Conservation (phyloP, 1,140 invertebrate genomes). For the Trichonephila clavipes region DNA sequence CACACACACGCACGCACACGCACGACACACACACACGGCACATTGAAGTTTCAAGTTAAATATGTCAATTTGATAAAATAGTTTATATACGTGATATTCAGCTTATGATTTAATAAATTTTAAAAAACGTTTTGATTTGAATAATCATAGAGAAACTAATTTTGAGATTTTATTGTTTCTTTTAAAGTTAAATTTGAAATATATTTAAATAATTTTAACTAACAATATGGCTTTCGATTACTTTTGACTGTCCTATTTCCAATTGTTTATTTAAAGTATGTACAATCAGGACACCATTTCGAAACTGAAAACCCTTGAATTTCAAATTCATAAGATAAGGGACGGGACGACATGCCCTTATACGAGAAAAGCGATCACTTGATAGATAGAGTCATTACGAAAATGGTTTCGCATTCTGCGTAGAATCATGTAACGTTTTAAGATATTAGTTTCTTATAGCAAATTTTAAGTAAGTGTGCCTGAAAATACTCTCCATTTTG, state of each 20-base stretch:
- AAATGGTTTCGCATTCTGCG: slow-evolving; percentile 27
- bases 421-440: slow-evolving; percentile 35
- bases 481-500: neutral
- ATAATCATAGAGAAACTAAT: no score
- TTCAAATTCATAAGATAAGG: neutral
- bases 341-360: neutral
- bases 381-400: slow-evolving; percentile 51
- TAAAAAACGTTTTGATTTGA: no score
- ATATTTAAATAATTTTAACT: no score
- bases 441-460: slow-evolving; percentile 47
- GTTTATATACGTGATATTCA: no score
- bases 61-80: no score
- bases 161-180: no score
- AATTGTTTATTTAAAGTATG: neutral
- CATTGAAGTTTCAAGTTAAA: no score
- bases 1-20: no score
- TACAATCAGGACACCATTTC: neutral
- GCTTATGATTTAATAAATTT: no score
- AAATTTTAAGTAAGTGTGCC: slow-evolving; percentile 27
- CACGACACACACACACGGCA: no score
- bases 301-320: neutral
- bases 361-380: neutral
- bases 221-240: no score
- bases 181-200: no score
- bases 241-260: neutral